Base-by-base conservation (phyloP, 1,140 invertebrate genomes). In the Kradibia gibbosae region DNA sequence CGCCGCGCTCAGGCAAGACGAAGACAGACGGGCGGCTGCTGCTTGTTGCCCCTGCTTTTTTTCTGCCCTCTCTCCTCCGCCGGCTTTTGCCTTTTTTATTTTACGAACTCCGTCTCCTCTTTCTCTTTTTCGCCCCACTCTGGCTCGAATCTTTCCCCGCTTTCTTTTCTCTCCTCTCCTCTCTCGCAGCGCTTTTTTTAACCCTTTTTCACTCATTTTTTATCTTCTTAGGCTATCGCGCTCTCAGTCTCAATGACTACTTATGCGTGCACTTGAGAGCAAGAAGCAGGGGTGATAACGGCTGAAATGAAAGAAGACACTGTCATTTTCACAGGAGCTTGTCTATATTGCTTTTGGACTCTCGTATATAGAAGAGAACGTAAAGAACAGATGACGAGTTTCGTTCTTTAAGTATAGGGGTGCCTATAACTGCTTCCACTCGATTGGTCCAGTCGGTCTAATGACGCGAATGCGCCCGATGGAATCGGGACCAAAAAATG, bases 1-100 rank as follows among this genome's bases (percentile, higher is more conserved):
- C 20, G 73, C 48, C 22, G 13, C 83, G 83, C 85, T 84, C 84
- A 84, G 82, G 85, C 84, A 81, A 75, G 86, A 84, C 86, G 36
- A 71, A 71, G 65, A 57, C 48, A 71, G 73, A 70, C 74, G 36
- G 7, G 20, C n/a, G 53, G 25, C 28, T 28, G 57, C 20, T 25
- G 13, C 28, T 53, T 8, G 45, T 34, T 20, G 36, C 57, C 39
- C 20, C 62, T 36, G 28, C 20, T 65, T 77, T 62, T 77, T 77
- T 62, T 75, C 0, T n/a, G 15, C 10, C 74, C 22, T 31, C 75
- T 65, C 36, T 22, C 34, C 57, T 20, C 22, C 36, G 25, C 36
- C n/a, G 39, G 7, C 28, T 17, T 1, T 22, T 2, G 13, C 5
- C 31, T 34, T 72, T 60, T 82, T 83, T 84, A 81, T 85, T 85